Percentiles rank a stretch among this genome's conserved stretches.
These are phyloP conservation scores for Tetramorium parvispinum DNA, from an alignment of 1,140 invertebrate species.

Conservation along the genomic window DNA sequence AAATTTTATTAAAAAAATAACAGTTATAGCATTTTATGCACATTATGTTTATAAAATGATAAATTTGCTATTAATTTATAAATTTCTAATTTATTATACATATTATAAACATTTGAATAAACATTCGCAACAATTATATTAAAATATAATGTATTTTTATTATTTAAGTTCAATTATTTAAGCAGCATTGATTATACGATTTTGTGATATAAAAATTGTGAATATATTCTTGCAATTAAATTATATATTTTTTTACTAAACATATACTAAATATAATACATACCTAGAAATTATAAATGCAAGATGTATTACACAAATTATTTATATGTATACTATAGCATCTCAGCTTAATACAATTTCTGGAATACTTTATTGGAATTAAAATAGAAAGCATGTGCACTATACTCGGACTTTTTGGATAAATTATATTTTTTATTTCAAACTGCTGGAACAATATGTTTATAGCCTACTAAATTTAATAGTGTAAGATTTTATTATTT, in stretches of 20 bases:
- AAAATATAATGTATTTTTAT: background rate
- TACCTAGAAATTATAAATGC: constrained; percentile 10
- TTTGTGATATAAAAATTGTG: background rate
- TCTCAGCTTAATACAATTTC: background rate
- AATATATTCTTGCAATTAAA: background rate
- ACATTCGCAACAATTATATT: constrained; percentile 1
- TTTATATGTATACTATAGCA: background rate
- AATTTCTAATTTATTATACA: background rate
- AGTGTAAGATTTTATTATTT: background rate
- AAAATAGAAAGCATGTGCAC: background rate
- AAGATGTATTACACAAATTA: constrained; percentile 5
- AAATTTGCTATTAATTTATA: background rate
- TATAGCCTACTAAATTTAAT: background rate
- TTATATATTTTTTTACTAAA: background rate
- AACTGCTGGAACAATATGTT: background rate
- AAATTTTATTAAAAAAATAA: background rate
- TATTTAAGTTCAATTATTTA: constrained; percentile 4
- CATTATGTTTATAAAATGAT: background rate
- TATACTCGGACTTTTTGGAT: background rate
- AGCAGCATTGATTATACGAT: background rate
- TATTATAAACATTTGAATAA: constrained; percentile 5
- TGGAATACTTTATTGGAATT: constrained; percentile 14
- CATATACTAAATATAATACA: background rate
- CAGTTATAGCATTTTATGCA: background rate
- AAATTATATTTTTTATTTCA: background rate